Conservation (phyloP, 2,113 vertebrate genomes). For the Athene noctua region DNA sequence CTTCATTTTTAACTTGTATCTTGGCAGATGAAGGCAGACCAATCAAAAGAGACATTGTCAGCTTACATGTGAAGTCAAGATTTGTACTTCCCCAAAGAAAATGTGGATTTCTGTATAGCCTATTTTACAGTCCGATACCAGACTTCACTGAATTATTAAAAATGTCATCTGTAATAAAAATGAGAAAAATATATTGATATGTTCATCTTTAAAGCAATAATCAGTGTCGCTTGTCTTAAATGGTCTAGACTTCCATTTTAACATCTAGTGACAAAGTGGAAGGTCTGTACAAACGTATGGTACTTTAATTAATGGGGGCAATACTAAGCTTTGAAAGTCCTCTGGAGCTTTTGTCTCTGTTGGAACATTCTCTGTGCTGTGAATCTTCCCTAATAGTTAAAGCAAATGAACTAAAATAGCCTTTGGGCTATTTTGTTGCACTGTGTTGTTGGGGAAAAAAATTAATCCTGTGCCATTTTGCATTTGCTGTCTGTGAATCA, state of each 20-base stretch:
- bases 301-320: conserved; percentile 51
- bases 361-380: conserved; percentile 42
- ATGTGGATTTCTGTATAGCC: neutral
- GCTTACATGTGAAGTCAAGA: neutral
- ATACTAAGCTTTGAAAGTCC: conserved; percentile 50
- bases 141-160: neutral
- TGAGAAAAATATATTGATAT: neutral
- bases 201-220: neutral
- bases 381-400: conserved; percentile 64
- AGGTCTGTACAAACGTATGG: conserved; percentile 16
- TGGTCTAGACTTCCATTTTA: conserved; percentile 1
- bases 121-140: neutral
- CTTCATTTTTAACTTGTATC: neutral
- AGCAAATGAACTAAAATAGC: conserved; percentile 73
- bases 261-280: conserved; percentile 29
- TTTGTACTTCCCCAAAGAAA: neutral
- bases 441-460: conserved; percentile 47
- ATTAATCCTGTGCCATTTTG: conserved; percentile 75
- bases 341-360: conserved; percentile 55
- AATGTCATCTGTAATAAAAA: neutral
- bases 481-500: conserved; percentile 79
- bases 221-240: neutral
- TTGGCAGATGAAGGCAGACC: neutral
- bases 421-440: conserved; percentile 72
- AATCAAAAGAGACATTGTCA: neutral